Evolutionary conservation across 2,113 vertebrate species (phyloP).

Genomic region (Dipodomys merriami): DNA sequence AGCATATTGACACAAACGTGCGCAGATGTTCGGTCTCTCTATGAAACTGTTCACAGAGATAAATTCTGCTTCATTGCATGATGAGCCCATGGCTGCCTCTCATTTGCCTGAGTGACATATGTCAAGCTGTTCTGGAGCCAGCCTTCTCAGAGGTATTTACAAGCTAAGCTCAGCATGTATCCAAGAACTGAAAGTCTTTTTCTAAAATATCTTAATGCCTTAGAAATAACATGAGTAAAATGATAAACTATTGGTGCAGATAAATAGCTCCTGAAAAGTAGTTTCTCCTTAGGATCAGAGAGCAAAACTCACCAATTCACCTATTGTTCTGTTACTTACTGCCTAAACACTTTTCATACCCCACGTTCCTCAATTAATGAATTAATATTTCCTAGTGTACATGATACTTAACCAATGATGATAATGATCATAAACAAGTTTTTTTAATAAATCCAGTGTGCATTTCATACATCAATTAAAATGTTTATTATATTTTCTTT

Average conservation of each 20-base stretch:
- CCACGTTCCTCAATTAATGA: constrained; percentile 25
- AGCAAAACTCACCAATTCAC: neutral
- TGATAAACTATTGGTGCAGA: neutral
- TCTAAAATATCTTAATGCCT: neutral
- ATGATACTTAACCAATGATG: no score
- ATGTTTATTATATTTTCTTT: constrained; percentile 42
- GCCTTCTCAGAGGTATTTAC: neutral
- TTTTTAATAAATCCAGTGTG: neutral
- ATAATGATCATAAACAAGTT: neutral
- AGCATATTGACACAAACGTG: neutral
- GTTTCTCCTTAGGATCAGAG: neutral
- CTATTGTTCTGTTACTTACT: neutral
- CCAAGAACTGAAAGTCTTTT: neutral
- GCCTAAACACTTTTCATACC: neutral
- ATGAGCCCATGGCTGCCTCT: neutral
- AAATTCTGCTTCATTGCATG: neutral
- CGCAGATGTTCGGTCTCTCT: neutral
- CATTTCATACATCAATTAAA: constrained; percentile 30
- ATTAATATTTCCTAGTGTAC: neutral
- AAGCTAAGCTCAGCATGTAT: neutral
- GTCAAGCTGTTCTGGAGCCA: neutral
- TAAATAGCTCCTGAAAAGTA: neutral
- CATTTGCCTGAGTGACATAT: neutral
- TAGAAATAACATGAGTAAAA: neutral
- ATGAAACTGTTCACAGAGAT: neutral